These are phyloP conservation scores for Sebastes umbrosus DNA, from an alignment of 2,797 vertebrate genomes.

Conservation along the genomic window DNA sequence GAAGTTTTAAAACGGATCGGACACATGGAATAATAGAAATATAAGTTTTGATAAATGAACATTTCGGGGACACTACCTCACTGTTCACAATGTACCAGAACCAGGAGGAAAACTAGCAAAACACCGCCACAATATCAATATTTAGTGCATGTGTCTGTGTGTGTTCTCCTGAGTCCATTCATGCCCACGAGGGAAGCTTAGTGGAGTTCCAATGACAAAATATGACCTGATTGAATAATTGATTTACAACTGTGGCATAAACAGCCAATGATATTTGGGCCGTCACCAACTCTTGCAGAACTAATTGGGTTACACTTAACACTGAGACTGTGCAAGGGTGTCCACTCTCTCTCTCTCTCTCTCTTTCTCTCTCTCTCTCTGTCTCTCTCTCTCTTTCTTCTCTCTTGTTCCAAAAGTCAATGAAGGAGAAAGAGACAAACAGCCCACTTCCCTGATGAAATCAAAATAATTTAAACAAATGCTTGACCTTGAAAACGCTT, in stretches of 20 bases:
- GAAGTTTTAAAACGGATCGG: not conserved
- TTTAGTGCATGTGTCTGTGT: not conserved
- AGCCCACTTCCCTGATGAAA: constrained; percentile 24
- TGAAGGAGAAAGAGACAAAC: constrained; percentile 39
- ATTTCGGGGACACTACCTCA: not conserved
- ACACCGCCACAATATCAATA: not conserved
- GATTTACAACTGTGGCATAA: constrained; percentile 23
- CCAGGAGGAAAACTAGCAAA: not conserved
- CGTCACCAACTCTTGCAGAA: constrained; percentile 26
- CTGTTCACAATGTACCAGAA: not conserved
- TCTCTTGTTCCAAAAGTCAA: constrained; percentile 14
- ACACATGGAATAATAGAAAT: not conserved
- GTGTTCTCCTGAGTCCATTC: not conserved
- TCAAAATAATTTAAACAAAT: constrained; percentile 35
- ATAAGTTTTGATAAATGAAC: not conserved
- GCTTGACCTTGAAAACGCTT: constrained; percentile 35
- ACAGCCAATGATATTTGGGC: constrained; percentile 34
- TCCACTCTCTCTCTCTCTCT: not conserved
- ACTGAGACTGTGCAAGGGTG: not conserved
- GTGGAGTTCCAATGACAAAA: constrained; percentile 16
- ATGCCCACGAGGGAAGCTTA: not conserved
- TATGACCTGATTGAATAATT: constrained; percentile 31
- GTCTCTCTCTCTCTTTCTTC: not conserved
- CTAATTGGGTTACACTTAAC: constrained; percentile 53
- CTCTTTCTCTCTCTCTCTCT: not conserved